These are phyloP conservation scores for Theocolax elegans DNA, from an alignment of 1,140 invertebrate species.

Conservation along the genomic window DNA sequence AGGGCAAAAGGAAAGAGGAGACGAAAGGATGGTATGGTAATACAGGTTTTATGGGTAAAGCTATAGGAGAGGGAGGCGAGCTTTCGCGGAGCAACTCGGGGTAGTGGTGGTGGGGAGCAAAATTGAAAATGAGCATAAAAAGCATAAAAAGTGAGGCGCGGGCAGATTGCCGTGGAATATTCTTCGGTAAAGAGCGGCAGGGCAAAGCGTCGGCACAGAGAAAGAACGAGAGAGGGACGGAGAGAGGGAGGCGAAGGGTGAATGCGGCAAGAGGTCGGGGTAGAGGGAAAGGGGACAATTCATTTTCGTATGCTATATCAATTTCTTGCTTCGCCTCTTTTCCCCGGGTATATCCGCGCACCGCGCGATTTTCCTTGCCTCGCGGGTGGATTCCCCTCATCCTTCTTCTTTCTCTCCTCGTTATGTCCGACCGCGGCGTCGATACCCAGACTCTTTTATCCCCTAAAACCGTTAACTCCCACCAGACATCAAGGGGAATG, in stretches of 20 bases:
- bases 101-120: constrained; percentile 49
- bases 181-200: constrained; percentile 59
- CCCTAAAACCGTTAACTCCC: constrained; percentile 66
- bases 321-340: constrained; percentile 68
- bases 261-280: too few species aligned
- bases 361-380: constrained; percentile 34
- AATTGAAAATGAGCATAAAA: constrained; percentile 69
- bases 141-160: constrained; percentile 63
- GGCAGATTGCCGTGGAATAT: constrained; percentile 67
- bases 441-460: constrained; percentile 64
- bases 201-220: constrained; percentile 9
- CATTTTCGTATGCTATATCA: constrained; percentile 69
- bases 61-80: constrained; percentile 52
- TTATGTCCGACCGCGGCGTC: constrained; percentile 46
- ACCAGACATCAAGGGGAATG: constrained; percentile 65
- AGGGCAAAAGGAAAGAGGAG: constrained; percentile 42
- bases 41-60: constrained; percentile 63
- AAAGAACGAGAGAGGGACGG: not conserved
- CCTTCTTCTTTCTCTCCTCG: not conserved
- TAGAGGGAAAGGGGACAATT: constrained; percentile 60
- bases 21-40: constrained; percentile 56
- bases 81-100: constrained; percentile 20
- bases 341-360: constrained; percentile 43
- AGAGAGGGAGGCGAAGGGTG: not conserved
- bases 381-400: too few species aligned